Evolutionary conservation across 2,797 vertebrate species (phyloP).

Genomic region (Limosa lapponica): DNA sequence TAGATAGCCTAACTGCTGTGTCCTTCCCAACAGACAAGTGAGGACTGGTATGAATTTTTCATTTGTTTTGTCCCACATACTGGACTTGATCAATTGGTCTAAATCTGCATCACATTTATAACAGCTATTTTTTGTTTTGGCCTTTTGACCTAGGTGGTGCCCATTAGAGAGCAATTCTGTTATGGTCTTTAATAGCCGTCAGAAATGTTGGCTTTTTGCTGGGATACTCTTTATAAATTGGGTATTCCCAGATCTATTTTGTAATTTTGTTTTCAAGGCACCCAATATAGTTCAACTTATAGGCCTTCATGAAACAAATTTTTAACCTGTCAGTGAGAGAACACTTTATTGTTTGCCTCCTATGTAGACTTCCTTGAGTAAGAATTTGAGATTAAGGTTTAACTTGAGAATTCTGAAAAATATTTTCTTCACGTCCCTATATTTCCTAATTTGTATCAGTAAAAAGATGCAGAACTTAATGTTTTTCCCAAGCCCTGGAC

Average conservation of each 20-base stretch:
- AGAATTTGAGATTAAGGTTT: not conserved
- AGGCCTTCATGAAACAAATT: not conserved
- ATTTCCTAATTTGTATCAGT: not conserved
- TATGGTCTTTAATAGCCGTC: not conserved
- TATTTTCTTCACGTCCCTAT: not conserved
- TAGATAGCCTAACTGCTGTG: not conserved
- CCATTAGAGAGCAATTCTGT: not conserved
- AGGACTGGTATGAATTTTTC: not conserved
- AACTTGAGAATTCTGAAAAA: not conserved
- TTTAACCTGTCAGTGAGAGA: not conserved
- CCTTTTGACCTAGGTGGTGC: not conserved
- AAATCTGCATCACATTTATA: not conserved
- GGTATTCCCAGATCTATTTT: not conserved
- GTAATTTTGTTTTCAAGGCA: not conserved
- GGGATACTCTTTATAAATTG: not conserved
- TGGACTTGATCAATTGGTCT: not conserved
- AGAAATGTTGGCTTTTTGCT: not conserved
- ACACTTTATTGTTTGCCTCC: not conserved
- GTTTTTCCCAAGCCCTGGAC: not conserved
- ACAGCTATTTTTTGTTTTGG: not conserved
- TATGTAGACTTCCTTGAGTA: not conserved
- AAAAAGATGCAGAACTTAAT: not conserved
- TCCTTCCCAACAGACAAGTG: not conserved
- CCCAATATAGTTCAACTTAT: not conserved
- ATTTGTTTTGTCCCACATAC: not conserved